Evolutionary conservation across 2,797 vertebrate species (phyloP).

Genomic region (Melanotaenia trifasciata): DNA sequence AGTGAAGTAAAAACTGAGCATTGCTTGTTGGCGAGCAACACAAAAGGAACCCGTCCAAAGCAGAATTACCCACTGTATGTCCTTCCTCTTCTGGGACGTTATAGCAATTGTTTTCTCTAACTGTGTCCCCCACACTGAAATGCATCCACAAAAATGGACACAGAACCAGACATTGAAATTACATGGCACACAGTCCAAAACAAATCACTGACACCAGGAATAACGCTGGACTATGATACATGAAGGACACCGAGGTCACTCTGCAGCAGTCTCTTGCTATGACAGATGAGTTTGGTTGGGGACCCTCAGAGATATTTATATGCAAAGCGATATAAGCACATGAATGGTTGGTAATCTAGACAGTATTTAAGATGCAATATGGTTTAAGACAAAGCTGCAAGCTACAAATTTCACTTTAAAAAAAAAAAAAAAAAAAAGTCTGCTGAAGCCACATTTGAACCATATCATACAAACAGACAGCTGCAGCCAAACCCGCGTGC

Average conservation of each 20-base stretch:
- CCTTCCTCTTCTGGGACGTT: conserved; percentile 28
- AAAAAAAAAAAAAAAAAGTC: conserved; percentile 25
- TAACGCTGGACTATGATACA: conserved; percentile 66
- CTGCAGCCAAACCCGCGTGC: conserved; percentile 65
- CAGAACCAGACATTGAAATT: conserved; percentile 84
- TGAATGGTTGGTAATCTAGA: conserved; percentile 50
- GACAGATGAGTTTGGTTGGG: conserved; percentile 44
- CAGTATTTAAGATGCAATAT: conserved; percentile 51
- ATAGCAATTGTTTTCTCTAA: conserved; percentile 58
- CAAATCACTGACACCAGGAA: conserved; percentile 76
- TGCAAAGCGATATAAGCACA: conserved; percentile 35
- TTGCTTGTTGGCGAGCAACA: conserved; percentile 36
- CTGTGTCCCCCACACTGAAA: conserved; percentile 51
- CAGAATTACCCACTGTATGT: conserved; percentile 46
- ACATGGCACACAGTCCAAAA: conserved; percentile 78
- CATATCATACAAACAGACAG: conserved; percentile 37
- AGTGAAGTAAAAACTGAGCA: conserved; percentile 9
- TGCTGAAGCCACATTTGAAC: conserved; percentile 39
- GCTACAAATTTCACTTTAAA: conserved; percentile 38
- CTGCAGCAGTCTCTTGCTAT: conserved; percentile 36
- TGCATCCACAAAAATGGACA: conserved; percentile 66
- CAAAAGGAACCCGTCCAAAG: conserved; percentile 31
- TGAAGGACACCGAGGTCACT: conserved; percentile 64
- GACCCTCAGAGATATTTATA: conserved; percentile 26
- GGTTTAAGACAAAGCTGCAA: conserved; percentile 32